phyloP scores from a whole-genome alignment of 2,888 invertebrate species.

The Allophyes oxyacanthae region DNA sequence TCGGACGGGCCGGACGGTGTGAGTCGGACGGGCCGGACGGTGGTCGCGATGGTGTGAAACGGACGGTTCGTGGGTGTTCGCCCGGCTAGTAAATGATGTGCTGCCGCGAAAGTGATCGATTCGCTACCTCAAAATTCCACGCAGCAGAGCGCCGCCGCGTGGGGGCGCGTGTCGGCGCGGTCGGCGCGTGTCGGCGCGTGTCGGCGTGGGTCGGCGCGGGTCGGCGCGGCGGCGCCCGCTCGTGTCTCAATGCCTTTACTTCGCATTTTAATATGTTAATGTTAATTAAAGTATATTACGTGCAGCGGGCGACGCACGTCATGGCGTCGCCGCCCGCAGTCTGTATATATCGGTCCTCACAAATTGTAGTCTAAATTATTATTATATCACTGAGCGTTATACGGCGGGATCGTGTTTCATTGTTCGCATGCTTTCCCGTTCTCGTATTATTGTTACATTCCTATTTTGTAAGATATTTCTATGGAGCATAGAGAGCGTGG shows the following conservation, averaged over 20 bases:
- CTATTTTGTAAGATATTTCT: constrained; percentile 57
- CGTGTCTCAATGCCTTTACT: constrained; percentile 48
- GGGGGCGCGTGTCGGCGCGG: neutral
- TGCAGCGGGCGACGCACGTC: constrained; percentile 2
- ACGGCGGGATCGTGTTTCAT: constrained; percentile 34
- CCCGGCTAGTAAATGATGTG: too few species aligned
- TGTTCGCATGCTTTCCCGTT: constrained; percentile 42
- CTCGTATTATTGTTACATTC: constrained; percentile 59
- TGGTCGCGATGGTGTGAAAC: too few species aligned
- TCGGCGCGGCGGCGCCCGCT: constrained; percentile 10
- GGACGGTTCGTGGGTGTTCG: too few species aligned
- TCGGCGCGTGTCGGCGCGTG: neutral
- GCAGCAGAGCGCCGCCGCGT: constrained; percentile 15
- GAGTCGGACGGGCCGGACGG: too few species aligned
- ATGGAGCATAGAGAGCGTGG: constrained; percentile 34
- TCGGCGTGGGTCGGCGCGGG: too few species aligned
- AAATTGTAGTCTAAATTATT: constrained; percentile 43
- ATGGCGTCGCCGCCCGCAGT: constrained; percentile 2
- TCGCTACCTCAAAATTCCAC: constrained; percentile 50
- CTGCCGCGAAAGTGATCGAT: constrained; percentile 35
- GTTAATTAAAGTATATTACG: constrained; percentile 19
- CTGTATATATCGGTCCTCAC: constrained; percentile 34
- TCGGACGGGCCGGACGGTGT: too few species aligned
- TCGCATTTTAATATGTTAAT: constrained; percentile 43
- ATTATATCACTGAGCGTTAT: constrained; percentile 44